Base-by-base conservation (phyloP, 1,140 invertebrate genomes). In the Leptoteleia sp. region DNA sequence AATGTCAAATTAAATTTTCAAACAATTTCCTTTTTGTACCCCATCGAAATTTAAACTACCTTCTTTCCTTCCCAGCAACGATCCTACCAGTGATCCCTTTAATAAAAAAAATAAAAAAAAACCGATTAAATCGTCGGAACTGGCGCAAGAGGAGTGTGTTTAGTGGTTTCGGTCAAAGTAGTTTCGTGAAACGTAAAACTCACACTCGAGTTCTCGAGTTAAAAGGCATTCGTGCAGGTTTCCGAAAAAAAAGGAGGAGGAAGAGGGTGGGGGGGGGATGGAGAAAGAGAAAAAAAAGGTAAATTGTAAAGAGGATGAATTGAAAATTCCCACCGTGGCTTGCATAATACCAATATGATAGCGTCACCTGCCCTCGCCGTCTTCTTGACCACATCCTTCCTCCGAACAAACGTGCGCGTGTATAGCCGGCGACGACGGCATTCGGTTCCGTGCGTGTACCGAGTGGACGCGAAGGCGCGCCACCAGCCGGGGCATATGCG, bases 301-400 rank as follows among this genome's bases (percentile, higher is more conserved):
- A 68, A 62, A 50, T 25, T 8, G 17, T 8, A 65, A 59, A 65
- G 61, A 55, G 38, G 67, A 67, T 61, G 65, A 72, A 65, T 67
- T 71, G 59, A 75, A 70, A 57, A 55, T 79, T 79, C 77, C 70
- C 77, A 75, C 71, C 71, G 71, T 75, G 64, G 55, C 75, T 81
- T 81, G 79, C 76, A 81, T 81, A 81, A 81, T 79, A 54, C 67
- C 65, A 57, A 67, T 73, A 71, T 73, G 37, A 76, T 71, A 71
- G 70, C 75, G 65, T 73, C 73, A 77, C 79, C 73, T 80, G 79
- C 52, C n/a, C 54, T 45, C 57, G 68, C 59, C 57, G 79, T 79
- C 79, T 79, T 79, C 76, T 81, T 76, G 72, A 81, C 79, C 79
- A 81, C 79, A 81, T 81, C 79, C 79, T 81, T 81, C 79, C 75